phyloP scores from a whole-genome alignment of 2,113 vertebrate species.

The Lepus europaeus region DNA sequence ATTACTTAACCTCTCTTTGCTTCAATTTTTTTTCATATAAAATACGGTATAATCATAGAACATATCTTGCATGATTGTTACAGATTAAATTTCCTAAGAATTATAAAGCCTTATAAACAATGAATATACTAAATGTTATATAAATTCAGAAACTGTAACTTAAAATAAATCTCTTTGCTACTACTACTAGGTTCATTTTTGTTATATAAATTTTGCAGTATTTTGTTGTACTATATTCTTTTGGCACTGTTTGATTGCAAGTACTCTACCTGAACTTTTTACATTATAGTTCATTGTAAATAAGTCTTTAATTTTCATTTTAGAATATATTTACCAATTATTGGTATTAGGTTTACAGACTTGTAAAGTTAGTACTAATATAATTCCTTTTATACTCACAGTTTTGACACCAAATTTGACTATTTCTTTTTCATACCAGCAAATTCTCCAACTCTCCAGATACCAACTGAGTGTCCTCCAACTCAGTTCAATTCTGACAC shows the following conservation, averaged over 20 bases:
- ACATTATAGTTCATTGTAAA: background rate
- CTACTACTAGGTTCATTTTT: background rate
- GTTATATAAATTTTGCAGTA: background rate
- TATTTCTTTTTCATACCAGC: background rate
- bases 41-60: background rate
- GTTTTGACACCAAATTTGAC: background rate
- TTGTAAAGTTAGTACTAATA: background rate
- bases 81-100: background rate
- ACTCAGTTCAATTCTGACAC: background rate
- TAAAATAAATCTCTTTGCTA: background rate
- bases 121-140: background rate
- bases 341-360: background rate
- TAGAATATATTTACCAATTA: constrained; percentile 2
- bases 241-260: background rate
- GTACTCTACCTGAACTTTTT: background rate
- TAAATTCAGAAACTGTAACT: background rate
- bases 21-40: background rate
- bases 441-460: background rate
- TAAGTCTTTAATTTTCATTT: background rate
- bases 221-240: background rate
- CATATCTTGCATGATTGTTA: background rate
- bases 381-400: background rate
- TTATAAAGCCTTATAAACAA: background rate
- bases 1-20: background rate
- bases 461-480: background rate